Conservation (phyloP, 1,140 invertebrate genomes). For the Drosophila ogumai region DNA sequence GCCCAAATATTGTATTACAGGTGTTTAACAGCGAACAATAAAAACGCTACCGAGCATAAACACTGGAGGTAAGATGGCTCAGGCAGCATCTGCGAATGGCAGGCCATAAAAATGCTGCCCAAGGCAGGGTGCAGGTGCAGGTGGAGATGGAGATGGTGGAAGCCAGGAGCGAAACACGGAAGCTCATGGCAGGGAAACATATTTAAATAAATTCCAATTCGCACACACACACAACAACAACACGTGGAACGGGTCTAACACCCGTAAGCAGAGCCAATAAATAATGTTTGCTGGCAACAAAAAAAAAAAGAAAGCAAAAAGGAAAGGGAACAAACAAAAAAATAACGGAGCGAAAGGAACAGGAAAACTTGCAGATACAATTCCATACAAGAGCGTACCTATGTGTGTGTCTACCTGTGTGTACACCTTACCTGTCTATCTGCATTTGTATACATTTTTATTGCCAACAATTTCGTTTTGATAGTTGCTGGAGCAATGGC, state of each 20-base stretch:
- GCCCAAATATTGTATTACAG: slow-evolving; percentile 70
- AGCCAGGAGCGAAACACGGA: slow-evolving; percentile 10
- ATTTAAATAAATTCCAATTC: slow-evolving; percentile 82
- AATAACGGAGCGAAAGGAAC: slow-evolving; percentile 31
- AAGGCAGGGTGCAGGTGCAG: slow-evolving; percentile 49
- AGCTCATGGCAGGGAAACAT: slow-evolving; percentile 52
- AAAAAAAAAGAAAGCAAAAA: background rate
- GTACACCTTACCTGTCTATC: slow-evolving; percentile 54
- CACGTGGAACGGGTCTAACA: slow-evolving; percentile 30
- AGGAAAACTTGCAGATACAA: slow-evolving; percentile 55
- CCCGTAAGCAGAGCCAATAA: slow-evolving; percentile 70
- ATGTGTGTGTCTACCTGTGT: background rate
- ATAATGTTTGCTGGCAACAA: slow-evolving; percentile 63
- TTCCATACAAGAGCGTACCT: slow-evolving; percentile 10
- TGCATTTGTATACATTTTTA: slow-evolving; percentile 80
- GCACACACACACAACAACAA: slow-evolving; percentile 20
- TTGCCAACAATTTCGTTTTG: slow-evolving; percentile 80
- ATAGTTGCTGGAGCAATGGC: slow-evolving; percentile 55
- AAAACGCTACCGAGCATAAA: slow-evolving; percentile 61
- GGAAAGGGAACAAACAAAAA: slow-evolving; percentile 1
- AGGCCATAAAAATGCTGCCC: slow-evolving; percentile 76
- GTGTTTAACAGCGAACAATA: slow-evolving; percentile 79
- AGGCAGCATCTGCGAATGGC: slow-evolving; percentile 69
- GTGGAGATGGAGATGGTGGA: background rate
- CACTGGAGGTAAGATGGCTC: slow-evolving; percentile 4